Base-by-base conservation (phyloP, 2,113 vertebrate species). In the Bos taurus region DNA sequence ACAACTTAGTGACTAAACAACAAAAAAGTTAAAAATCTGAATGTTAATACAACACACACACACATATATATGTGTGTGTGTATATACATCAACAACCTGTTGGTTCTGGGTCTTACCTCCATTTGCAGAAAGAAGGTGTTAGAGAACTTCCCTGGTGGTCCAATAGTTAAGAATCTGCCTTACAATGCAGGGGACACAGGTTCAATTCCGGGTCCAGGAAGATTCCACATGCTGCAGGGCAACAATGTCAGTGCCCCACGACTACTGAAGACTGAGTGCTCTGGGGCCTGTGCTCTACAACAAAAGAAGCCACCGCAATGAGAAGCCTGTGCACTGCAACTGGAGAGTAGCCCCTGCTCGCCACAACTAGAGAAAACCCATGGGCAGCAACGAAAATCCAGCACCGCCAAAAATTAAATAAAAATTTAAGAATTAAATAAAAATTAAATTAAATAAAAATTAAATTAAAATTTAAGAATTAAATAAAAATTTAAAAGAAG, bases 61-160 rank as follows among this genome's bases (percentile, higher is more conserved):
- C 16, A 36, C 2, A 71, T 0, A 26, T 4, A 36, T 6, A 12
- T 71, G 0, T 71, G 0, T 40, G 10, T 74, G 9, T 40, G 3
- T 74, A 23, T 74, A 23, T 12, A 74, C 36, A 74, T 74, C 67
- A 74, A 40, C n/a, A 71, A 26, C 25, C 14, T 57, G 28, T 52
- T n/a, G 30, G 52, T 40, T 23, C 14, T 64, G 59, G 30, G 59
- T 71, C 52, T 82, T 74, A 88, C 74, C 50, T 88, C 59, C 28
- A 6, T 67, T 36, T 71, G 83, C 74, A 88, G 50, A 71, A 88
- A 92, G n/a, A 71, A 74, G 19, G 67, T 74, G 36, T 74, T 74
- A 74, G 19, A 40, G 67, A 21, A 74, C 36, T 74, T 40, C 36
- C 5, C 19, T 74, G 10, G 36, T 23, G 19, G 36, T 74, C 67